Conservation (phyloP, 2,888 invertebrate species). For the Phorcus lineatus region DNA sequence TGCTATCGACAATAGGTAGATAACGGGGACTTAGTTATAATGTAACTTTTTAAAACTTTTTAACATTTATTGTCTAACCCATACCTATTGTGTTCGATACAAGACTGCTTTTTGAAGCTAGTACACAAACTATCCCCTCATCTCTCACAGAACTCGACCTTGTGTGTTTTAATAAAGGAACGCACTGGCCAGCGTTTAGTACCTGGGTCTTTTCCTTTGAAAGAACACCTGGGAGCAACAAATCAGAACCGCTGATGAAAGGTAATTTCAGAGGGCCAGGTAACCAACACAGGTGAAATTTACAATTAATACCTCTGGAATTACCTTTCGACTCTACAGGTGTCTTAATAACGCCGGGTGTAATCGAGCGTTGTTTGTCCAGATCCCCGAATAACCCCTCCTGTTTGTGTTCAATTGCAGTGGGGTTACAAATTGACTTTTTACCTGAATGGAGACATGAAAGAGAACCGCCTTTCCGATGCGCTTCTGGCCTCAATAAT, state of each 20-base stretch:
- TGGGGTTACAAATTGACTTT: conserved; percentile 8
- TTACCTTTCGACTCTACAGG: not conserved
- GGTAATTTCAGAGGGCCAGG: not conserved
- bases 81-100: too few relatives aligned
- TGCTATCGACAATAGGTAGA: too few relatives aligned
- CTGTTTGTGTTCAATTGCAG: not conserved
- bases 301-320: not conserved
- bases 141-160: too few relatives aligned
- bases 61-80: too few relatives aligned
- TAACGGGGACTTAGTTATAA: too few relatives aligned
- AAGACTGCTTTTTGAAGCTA: too few relatives aligned
- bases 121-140: too few relatives aligned
- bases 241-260: not conserved
- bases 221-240: not conserved
- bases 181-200: too few relatives aligned
- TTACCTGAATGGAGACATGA: not conserved
- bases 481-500: not conserved
- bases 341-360: not conserved
- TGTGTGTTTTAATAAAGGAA: too few relatives aligned
- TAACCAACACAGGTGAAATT: not conserved
- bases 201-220: not conserved
- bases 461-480: not conserved
- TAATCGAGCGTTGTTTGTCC: not conserved
- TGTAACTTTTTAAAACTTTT: too few relatives aligned
- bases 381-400: not conserved